phyloP scores from a whole-genome alignment of 2,797 vertebrate species.

The Typhlichthys eigenmanni region DNA sequence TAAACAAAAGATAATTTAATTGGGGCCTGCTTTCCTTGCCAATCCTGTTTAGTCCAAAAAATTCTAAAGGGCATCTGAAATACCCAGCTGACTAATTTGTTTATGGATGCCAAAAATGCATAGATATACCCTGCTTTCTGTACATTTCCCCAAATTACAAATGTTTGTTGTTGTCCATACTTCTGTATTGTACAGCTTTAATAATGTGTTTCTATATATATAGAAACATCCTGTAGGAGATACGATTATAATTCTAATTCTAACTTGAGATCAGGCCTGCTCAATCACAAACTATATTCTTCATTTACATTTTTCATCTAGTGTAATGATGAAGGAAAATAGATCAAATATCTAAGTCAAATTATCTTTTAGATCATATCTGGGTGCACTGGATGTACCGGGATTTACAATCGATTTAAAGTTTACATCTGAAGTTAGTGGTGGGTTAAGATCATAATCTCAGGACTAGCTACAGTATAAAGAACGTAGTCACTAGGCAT shows the following conservation, averaged over 20 bases:
- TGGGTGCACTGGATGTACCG: not conserved
- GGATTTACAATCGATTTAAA: not conserved
- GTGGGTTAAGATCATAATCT: conserved; percentile 23
- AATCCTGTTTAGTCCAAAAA: not conserved
- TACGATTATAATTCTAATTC: too few relatives aligned
- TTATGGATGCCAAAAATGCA: not conserved
- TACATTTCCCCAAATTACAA: not conserved
- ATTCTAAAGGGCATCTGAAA: conserved; percentile 8
- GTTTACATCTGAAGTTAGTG: not conserved
- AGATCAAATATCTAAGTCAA: not conserved
- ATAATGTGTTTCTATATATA: too few relatives aligned
- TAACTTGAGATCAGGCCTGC: too few relatives aligned
- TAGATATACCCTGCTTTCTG: too few relatives aligned
- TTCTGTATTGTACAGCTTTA: not conserved
- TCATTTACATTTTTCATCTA: not conserved
- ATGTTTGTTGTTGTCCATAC: conserved; percentile 11
- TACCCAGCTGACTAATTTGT: conserved; percentile 6
- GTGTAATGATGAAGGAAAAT: not conserved
- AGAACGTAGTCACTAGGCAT: too few relatives aligned
- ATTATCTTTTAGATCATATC: conserved; percentile 8
- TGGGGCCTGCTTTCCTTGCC: conserved; percentile 8
- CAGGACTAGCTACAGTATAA: conserved; percentile 29
- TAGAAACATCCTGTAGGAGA: conserved; percentile 15
- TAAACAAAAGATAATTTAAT: not conserved
- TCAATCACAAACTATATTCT: conserved; percentile 4